Evolutionary conservation across 1,140 invertebrate genomes (phyloP), one percentile per base, ranked within the genome.

Genomic region (Anadara kagoshimensis): DNA sequence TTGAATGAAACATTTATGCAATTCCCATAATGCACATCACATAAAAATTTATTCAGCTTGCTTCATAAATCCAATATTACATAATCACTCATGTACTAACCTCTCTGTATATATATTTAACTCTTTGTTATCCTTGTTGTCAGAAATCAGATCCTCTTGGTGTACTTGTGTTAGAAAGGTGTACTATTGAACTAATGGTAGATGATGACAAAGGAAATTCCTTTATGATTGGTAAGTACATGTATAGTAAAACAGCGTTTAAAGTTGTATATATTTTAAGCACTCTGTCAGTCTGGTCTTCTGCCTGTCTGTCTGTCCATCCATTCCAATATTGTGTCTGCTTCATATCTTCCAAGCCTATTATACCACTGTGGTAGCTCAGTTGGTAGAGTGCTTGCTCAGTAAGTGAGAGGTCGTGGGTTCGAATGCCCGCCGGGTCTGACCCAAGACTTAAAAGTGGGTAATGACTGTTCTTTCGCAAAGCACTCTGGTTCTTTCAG

Each of bases 131-230:
- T 53, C 14, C 4, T 7, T 62, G 56, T 77, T 79, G 10, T n/a
- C 78, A 90, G 84, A 95, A 93, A 92, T 95, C 95, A 11, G 94
- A 97, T 76, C 95, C 96, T 0, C 87, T 94, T 53, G 96, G 96
- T 7, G 93, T 97, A 1, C 93, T 97, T 80, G 93, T 98, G 54
- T 89, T 98, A 65, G 95, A 97, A 86, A 93, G 96, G 80, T 97
- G 95, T 87, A 91, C 92, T 54, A 92, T 95, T n/a, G 91, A 93
- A 68, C 85, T 94, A 26, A 94, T 95, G 74, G 57, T 80, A 26
- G 84, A 87, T 73, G 90, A 87, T 80, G 81, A 87, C 63, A 76
- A 75, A 91, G 92, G 85, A 90, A 91, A 69, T 92, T 61, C 71
- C 24, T 87, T 87, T 71, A 59, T 83, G 16, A 74, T 87, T 45